Base-by-base conservation (phyloP, 2,113 vertebrate species). In the Odontesthes bonariensis region DNA sequence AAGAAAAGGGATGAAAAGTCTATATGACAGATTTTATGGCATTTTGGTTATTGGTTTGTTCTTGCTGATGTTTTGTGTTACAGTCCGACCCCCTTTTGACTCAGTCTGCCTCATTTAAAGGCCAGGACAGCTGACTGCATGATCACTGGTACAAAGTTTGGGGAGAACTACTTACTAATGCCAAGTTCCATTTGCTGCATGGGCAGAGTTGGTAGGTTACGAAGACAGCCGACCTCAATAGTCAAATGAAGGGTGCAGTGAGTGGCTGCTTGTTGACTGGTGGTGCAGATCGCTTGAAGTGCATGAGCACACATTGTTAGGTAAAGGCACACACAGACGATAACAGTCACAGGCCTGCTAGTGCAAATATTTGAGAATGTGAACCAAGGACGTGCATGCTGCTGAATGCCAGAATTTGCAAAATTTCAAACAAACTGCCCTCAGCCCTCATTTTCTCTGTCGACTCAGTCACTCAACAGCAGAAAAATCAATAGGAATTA, bases 151-250 rank as follows among this genome's bases (percentile, higher is more conserved):
- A 69, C 56, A 53, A 57, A 69, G 53, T 62, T 47, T 33, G 52
- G 33, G 58, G 61, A 70, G 54, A 61, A 77, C 77, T 73, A 63
- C 68, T 91, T 86, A 76, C 74, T 47, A 0, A 82, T 32, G 86
- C 91, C 91, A 88, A 78, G 5, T 82, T 83, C 52, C 69, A 86
- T 91, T 93, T 88, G 51, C 69, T 69, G 75, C 73, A 69, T 38
- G 74, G 77, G 55, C 33, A 56, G 47, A 31, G 8, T 33, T 38
- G 35, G 63, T 82, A 61, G 81, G 73, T 72, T 77, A 60, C 23
- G 16, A 65, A 77, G 69, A 79, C 20, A 52, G 56, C 82, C 83
- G 88, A 87, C 84, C 89, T 89, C 73, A 61, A 52, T 70, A 67
- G 75, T 85, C 66, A 79, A 83, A 89, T 57, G 64, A 51, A 71